These are phyloP conservation scores for Syrista parreyssii DNA, from an alignment of 2,888 invertebrate species.

Conservation along the genomic window DNA sequence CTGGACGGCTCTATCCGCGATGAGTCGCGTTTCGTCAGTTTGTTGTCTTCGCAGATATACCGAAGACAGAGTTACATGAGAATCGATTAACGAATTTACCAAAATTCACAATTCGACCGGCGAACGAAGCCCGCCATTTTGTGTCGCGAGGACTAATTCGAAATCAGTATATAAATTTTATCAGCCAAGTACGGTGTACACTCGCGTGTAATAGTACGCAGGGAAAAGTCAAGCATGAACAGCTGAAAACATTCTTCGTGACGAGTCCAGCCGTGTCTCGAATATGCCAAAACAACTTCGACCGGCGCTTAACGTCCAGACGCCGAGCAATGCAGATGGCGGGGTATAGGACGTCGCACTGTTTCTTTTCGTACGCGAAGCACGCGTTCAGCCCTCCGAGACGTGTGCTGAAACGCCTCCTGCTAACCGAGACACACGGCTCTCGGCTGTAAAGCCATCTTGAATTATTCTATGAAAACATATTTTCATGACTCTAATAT, in stretches of 20 bases:
- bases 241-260: background rate
- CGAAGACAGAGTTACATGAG: background rate
- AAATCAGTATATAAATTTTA: background rate
- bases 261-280: constrained; percentile 6
- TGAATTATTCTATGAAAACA: background rate
- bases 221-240: background rate
- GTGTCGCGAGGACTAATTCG: background rate
- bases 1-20: constrained; percentile 13
- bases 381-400: background rate
- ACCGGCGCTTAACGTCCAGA: constrained; percentile 6
- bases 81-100: background rate
- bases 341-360: background rate
- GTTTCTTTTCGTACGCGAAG: background rate
- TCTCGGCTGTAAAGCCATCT: background rate
- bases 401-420: background rate
- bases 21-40: background rate
- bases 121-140: background rate
- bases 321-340: constrained; percentile 6
- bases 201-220: background rate
- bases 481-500: background rate
- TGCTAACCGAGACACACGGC: background rate
- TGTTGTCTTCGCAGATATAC: background rate
- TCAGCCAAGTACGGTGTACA: background rate
- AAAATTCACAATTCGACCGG: background rate
- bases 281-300: constrained; percentile 7